Evolutionary conservation across 2,888 invertebrate genomes (phyloP).

Genomic region (Agrochola lota): DNA sequence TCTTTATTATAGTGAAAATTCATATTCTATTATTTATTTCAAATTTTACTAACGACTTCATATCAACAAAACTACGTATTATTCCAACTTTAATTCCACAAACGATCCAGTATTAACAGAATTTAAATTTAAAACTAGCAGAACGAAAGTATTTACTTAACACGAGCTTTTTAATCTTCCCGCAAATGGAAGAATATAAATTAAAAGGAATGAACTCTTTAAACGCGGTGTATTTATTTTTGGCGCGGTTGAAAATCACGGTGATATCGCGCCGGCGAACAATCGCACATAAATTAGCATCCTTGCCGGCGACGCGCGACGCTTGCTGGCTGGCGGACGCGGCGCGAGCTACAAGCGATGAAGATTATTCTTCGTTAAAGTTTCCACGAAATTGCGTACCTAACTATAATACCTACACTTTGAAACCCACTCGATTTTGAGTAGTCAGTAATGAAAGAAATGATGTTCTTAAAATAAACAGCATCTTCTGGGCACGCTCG

Average conservation of each 20-base stretch:
- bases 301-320: constrained; percentile 58
- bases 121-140: constrained; percentile 42
- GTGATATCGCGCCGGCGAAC: constrained; percentile 64
- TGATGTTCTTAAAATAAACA: neutral
- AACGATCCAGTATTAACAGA: constrained; percentile 27
- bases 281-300: constrained; percentile 70
- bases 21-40: neutral
- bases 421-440: too few relatives aligned
- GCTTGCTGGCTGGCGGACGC: constrained; percentile 32
- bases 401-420: neutral
- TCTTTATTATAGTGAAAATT: neutral
- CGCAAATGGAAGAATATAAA: constrained; percentile 54
- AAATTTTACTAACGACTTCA: neutral
- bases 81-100: neutral
- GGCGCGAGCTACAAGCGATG: constrained; percentile 48
- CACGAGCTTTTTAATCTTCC: constrained; percentile 49
- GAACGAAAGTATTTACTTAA: constrained; percentile 53
- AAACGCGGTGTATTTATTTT: constrained; percentile 60
- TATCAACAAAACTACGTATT: neutral
- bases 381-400: neutral
- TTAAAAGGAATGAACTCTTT: constrained; percentile 64
- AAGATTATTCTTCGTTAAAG: neutral
- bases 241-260: constrained; percentile 60
- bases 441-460: neutral
- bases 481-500: too few relatives aligned